Evolutionary conservation across 1,140 invertebrate species (phyloP).

Genomic region (Pemphigus obesinymphae): DNA sequence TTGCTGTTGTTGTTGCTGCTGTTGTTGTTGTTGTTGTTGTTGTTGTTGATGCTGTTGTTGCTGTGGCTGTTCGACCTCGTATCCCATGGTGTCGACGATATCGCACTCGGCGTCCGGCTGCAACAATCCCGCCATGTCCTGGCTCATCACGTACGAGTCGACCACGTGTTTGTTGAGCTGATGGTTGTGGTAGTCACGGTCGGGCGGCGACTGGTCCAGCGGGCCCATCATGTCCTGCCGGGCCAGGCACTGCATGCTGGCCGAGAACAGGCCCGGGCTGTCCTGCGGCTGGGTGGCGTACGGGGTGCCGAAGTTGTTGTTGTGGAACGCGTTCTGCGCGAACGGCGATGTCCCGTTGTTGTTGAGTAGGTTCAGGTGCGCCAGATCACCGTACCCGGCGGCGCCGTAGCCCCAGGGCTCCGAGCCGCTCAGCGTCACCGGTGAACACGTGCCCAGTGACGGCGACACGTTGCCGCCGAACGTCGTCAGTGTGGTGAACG

Average conservation of each 20-base stretch:
- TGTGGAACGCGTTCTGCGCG: too few species aligned
- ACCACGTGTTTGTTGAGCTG: conserved; percentile 42
- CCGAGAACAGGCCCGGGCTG: conserved; percentile 50
- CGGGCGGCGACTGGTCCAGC: conserved; percentile 33
- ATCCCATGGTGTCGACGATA: conserved; percentile 50
- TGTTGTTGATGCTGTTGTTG: conserved; percentile 49
- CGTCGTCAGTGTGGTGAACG: conserved; percentile 60
- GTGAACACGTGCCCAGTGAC: conserved; percentile 57
- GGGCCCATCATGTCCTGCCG: conserved; percentile 26
- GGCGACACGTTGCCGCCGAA: conserved; percentile 56
- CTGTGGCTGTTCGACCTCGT: conserved; percentile 51
- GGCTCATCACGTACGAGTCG: conserved; percentile 55
- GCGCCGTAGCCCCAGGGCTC: conserved; percentile 68
- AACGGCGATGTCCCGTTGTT: too few species aligned
- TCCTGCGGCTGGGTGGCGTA: conserved; percentile 58
- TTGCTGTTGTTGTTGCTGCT: conserved; percentile 48
- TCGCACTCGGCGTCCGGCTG: conserved; percentile 57
- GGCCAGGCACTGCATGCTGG: conserved; percentile 26
- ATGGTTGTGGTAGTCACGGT: conserved; percentile 29
- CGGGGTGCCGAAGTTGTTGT: conserved; percentile 64
- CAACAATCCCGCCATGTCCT: conserved; percentile 62
- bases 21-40: conserved; percentile 55
- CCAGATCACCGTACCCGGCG: conserved; percentile 64
- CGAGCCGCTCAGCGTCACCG: conserved; percentile 49
- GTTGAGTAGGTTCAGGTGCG: conserved; percentile 63